A percentile compares a stretch with the other conserved stretches of the same genome.
Evolutionary conservation across 2,113 vertebrate genomes (phyloP).

Genomic region (Phalacrocorax brasilianus): DNA sequence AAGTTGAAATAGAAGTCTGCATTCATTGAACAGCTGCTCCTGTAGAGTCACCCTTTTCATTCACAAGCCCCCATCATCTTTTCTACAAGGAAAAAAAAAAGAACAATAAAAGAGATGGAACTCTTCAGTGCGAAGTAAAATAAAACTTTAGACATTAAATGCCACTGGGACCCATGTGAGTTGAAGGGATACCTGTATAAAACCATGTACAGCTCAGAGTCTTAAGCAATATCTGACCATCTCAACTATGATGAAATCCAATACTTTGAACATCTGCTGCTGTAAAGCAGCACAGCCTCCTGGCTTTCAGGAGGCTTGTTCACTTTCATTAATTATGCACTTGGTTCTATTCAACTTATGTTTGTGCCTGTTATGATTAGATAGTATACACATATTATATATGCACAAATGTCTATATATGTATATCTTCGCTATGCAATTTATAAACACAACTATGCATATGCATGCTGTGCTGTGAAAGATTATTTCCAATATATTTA

Average conservation of each 20-base stretch:
- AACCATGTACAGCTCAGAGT: neutral
- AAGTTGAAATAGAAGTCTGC: neutral
- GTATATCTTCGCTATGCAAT: neutral
- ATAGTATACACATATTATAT: neutral
- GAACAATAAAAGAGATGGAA: neutral
- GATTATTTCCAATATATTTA: neutral
- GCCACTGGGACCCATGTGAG: fast-evolving
- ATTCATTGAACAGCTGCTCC: neutral
- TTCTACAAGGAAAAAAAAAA: neutral
- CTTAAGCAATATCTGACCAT: neutral
- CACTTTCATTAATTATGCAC: neutral
- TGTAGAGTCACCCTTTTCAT: neutral
- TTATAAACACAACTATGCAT: neutral
- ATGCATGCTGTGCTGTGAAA: neutral
- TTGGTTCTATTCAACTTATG: neutral
- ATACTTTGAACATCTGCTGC: neutral
- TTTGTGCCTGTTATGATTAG: neutral
- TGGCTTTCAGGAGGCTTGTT: neutral
- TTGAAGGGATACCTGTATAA: neutral
- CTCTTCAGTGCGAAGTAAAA: slow-evolving; percentile 6
- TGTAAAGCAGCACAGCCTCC: neutral
- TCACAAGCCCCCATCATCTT: neutral
- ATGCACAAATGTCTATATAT: neutral
- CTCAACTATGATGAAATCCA: neutral
- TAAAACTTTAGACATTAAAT: neutral